These are phyloP conservation scores for Macropis europaea DNA, from an alignment of 2,888 invertebrate genomes.

Conservation along the genomic window DNA sequence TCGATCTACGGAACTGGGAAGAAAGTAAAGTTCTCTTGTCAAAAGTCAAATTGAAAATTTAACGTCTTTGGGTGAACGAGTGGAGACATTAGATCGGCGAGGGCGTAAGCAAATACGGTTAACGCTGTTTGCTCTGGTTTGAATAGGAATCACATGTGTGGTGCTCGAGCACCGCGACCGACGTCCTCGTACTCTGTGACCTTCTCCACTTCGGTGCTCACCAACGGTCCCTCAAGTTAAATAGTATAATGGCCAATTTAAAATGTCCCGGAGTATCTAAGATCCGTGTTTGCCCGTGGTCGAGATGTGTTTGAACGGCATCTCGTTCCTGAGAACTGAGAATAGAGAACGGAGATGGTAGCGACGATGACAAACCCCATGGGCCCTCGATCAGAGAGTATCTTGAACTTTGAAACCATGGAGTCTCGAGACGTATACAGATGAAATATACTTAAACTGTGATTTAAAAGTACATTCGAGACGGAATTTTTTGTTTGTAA, in stretches of 20 bases:
- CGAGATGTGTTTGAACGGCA: slow-evolving; percentile 71
- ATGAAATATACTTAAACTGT: slow-evolving; percentile 4
- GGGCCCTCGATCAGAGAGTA: slow-evolving; percentile 54
- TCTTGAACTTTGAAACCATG: slow-evolving; percentile 34
- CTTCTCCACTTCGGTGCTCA: slow-evolving; percentile 63
- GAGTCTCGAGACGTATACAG: slow-evolving; percentile 3
- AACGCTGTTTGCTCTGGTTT: slow-evolving; percentile 76
- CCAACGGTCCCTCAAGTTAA: slow-evolving; percentile 77
- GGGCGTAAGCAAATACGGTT: slow-evolving; percentile 78
- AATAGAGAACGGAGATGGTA: slow-evolving; percentile 58
- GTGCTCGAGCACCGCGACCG: slow-evolving; percentile 55
- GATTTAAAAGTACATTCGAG: not conserved
- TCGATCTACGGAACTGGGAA: not conserved
- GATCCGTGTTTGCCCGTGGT: slow-evolving; percentile 75
- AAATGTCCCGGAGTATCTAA: slow-evolving; percentile 78
- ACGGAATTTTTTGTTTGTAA: not conserved
- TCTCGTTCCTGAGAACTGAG: slow-evolving; percentile 57
- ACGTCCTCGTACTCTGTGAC: slow-evolving; percentile 58
- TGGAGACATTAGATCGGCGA: slow-evolving; percentile 73
- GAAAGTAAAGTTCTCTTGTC: not conserved
- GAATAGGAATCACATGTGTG: slow-evolving; percentile 72
- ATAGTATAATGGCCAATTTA: slow-evolving; percentile 80
- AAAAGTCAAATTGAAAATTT: slow-evolving; percentile 32
- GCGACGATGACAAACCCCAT: slow-evolving; percentile 58
- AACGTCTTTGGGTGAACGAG: slow-evolving; percentile 29